Conservation (phyloP, 1,140 invertebrate genomes). For the Meloidogyne chitwoodi region DNA sequence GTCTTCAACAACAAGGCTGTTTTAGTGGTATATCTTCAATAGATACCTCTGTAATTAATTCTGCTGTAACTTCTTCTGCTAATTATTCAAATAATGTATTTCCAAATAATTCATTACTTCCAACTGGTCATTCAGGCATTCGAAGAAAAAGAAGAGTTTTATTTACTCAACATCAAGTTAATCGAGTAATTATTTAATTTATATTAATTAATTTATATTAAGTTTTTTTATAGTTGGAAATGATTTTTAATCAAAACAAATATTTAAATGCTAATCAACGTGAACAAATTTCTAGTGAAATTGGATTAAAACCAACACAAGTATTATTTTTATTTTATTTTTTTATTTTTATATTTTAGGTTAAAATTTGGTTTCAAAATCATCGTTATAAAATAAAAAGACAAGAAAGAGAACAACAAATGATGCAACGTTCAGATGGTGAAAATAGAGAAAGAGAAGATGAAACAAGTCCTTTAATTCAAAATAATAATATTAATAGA, state of each 20-base stretch:
- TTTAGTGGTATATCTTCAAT: not conserved
- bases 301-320: constrained; percentile 87
- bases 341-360: constrained; percentile 67
- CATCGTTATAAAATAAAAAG: constrained; percentile 71
- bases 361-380: constrained; percentile 95
- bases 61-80: constrained; percentile 1
- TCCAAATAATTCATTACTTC: not conserved
- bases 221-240: constrained; percentile 72
- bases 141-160: constrained; percentile 83
- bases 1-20: not conserved
- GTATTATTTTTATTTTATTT: constrained; percentile 61
- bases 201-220: no score
- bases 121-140: not conserved
- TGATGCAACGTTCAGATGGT: constrained; percentile 54
- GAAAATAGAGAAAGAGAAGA: not conserved
- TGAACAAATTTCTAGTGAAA: constrained; percentile 86
- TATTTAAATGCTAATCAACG: constrained; percentile 90
- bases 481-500: not conserved
- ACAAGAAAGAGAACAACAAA: constrained; percentile 67
- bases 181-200: constrained; percentile 54
- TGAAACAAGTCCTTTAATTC: not conserved
- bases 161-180: constrained; percentile 94
- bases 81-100: not conserved
- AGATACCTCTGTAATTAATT: not conserved
- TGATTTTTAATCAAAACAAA: constrained; percentile 85